Percentiles rank a stretch among this genome's conserved stretches.
Conservation (phyloP, 2,888 invertebrate species). For the Galerucella pusilla region DNA sequence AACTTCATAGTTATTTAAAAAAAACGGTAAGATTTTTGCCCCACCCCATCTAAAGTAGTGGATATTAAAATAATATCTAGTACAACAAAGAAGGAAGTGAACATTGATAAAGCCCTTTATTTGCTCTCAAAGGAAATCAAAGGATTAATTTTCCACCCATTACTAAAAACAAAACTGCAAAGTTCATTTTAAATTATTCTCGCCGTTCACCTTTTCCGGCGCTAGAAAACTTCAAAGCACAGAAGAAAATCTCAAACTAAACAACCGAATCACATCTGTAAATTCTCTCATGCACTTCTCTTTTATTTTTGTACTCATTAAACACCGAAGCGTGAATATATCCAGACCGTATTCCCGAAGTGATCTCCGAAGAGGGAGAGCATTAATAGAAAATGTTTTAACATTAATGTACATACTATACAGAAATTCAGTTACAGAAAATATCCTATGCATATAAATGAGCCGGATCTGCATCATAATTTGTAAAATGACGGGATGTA, state of each 20-base stretch:
- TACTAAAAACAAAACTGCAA: slow-evolving; percentile 2
- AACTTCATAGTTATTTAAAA: too few relatives aligned
- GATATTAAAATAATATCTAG: slow-evolving; percentile 8
- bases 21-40: too few relatives aligned
- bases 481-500: slow-evolving; percentile 36
- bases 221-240: slow-evolving; percentile 12
- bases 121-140: background rate
- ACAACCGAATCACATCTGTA: slow-evolving; percentile 30
- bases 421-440: slow-evolving; percentile 53
- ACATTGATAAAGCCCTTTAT: background rate
- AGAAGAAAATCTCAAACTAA: slow-evolving; percentile 18
- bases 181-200: slow-evolving; percentile 3
- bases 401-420: slow-evolving; percentile 48
- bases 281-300: slow-evolving; percentile 26
- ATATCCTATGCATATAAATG: slow-evolving; percentile 58
- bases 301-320: slow-evolving; percentile 30
- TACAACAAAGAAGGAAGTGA: background rate
- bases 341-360: slow-evolving; percentile 30
- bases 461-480: slow-evolving; percentile 48
- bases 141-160: background rate
- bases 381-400: slow-evolving; percentile 43
- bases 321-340: slow-evolving; percentile 26
- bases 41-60: too few relatives aligned
- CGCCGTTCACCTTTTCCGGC: background rate
- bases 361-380: slow-evolving; percentile 26